Percentiles rank a stretch among this genome's conserved stretches.
phyloP scores from a whole-genome alignment of 2,888 invertebrate genomes.

The Allolobophora icterica region DNA sequence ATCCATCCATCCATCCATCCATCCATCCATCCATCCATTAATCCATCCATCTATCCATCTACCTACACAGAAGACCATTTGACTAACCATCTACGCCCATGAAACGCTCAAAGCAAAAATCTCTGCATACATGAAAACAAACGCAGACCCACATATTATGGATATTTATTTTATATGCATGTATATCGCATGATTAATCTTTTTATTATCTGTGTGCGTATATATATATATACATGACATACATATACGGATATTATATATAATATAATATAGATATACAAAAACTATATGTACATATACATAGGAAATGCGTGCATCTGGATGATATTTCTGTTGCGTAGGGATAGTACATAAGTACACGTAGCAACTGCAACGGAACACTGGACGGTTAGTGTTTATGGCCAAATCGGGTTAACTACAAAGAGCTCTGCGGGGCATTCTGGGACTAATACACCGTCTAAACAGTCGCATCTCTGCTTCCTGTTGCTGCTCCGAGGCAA shows the following conservation, averaged over 20 bases:
- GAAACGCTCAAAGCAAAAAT: background rate
- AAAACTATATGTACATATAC: background rate
- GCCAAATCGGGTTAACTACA: background rate
- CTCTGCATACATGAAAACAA: background rate
- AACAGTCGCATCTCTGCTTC: too few relatives aligned
- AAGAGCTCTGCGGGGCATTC: conserved; percentile 2
- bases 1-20: too few relatives aligned
- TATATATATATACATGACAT: background rate
- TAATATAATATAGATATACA: background rate
- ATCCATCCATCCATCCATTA: too few relatives aligned
- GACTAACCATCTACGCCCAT: background rate
- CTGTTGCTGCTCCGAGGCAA: background rate
- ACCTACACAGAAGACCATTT: background rate
- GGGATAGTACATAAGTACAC: background rate
- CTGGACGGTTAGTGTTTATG: background rate
- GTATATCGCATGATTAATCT: too few relatives aligned
- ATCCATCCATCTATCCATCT: too few relatives aligned
- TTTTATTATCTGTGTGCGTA: too few relatives aligned
- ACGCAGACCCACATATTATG: too few relatives aligned
- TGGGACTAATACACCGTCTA: background rate
- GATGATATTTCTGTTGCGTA: background rate
- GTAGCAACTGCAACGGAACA: background rate
- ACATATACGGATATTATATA: background rate
- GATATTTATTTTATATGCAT: too few relatives aligned
- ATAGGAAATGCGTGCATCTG: background rate